phyloP scores from a whole-genome alignment of 2,113 vertebrate species.

The Lota lota region DNA sequence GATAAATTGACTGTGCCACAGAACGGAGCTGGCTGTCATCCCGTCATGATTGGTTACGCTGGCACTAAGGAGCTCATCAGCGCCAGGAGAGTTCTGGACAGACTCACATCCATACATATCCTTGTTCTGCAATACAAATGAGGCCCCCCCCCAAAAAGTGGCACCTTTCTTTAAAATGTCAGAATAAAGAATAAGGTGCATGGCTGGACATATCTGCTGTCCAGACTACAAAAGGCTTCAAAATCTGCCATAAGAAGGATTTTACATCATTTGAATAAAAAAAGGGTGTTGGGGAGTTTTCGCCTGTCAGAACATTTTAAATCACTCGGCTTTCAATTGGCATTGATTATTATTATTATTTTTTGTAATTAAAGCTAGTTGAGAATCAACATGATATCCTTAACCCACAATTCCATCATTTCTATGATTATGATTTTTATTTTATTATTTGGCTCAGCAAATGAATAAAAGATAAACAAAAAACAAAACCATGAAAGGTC shows the following conservation, averaged over 20 bases:
- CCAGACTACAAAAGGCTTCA: constrained; percentile 57
- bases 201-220: constrained; percentile 35
- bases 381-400: too few relatives aligned
- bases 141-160: constrained; percentile 18
- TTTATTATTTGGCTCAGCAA: too few relatives aligned
- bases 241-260: constrained; percentile 34
- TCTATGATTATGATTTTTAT: too few relatives aligned
- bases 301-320: constrained; percentile 16
- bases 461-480: too few relatives aligned
- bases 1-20: constrained; percentile 34
- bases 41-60: too few relatives aligned
- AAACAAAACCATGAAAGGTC: too few relatives aligned
- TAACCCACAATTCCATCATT: too few relatives aligned
- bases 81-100: not conserved
- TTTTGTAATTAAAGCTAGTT: too few relatives aligned
- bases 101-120: constrained; percentile 31
- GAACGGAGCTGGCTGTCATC: constrained; percentile 14
- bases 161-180: constrained; percentile 18
- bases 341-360: constrained; percentile 33
- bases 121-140: constrained; percentile 26
- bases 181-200: constrained; percentile 56
- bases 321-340: constrained; percentile 33
- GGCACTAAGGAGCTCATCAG: too few relatives aligned
- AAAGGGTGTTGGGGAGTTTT: not conserved
- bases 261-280: constrained; percentile 37